A percentile compares a stretch with the other conserved stretches of the same genome.
Evolutionary conservation across 37 sponge, comb jelly and placozoan genomes (phyloP).

Genomic region (Halichondria panicea): DNA sequence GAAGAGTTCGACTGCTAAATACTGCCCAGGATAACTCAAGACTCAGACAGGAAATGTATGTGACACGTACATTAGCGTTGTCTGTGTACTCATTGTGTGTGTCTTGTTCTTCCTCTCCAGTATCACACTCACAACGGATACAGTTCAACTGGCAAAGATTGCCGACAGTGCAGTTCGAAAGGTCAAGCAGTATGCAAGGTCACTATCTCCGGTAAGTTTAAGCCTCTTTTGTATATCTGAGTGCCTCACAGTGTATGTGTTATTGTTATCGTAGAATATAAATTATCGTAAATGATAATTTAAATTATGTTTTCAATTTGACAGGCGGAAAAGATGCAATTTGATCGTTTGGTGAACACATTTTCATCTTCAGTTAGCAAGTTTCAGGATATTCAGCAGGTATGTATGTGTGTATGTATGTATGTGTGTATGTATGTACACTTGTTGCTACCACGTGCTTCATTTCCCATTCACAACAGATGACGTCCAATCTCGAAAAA

Average conservation of each 20-base stretch:
- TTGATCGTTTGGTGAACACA: constrained; percentile 43
- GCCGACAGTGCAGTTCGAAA: constrained; percentile 49
- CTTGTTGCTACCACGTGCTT: not conserved
- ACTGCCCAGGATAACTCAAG: constrained; percentile 29
- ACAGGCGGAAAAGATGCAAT: constrained; percentile 33
- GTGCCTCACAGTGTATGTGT: not conserved
- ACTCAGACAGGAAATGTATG: constrained; percentile 55
- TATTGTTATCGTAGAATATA: too few species aligned
- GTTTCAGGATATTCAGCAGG: constrained; percentile 56
- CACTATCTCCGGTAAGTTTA: constrained; percentile 17
- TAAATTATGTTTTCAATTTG: not conserved
- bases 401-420: not conserved
- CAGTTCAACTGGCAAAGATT: constrained; percentile 67
- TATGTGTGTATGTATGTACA: not conserved
- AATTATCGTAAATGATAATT: too few species aligned
- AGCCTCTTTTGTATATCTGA: not conserved
- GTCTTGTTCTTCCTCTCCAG: not conserved
- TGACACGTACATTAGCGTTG: not conserved
- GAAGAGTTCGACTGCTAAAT: constrained; percentile 27
- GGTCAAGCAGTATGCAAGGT: constrained; percentile 8
- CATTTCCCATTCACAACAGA: not conserved
- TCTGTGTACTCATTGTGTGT: constrained; percentile 3
- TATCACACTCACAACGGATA: constrained; percentile 42
- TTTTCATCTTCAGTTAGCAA: constrained; percentile 31
- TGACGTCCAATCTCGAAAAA: constrained; percentile 32